These are phyloP conservation scores for Gadopsis bispinosus DNA, from an alignment of 2,797 vertebrate genomes.

Conservation along the genomic window DNA sequence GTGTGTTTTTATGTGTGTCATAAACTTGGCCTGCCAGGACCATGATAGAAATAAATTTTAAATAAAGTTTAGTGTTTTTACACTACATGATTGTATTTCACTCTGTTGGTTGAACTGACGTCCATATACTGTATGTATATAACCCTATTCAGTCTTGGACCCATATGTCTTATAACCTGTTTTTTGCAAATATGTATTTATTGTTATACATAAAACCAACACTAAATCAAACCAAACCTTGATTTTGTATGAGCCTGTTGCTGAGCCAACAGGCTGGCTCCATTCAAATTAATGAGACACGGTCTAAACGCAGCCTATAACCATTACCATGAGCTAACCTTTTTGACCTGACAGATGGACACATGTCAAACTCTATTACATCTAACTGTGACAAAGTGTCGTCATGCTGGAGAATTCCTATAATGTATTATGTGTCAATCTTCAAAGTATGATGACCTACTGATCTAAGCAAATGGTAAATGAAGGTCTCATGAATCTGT, in stretches of 20 bases:
- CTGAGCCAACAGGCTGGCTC: background rate
- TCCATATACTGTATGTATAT: too few relatives aligned
- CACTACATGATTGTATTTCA: too few relatives aligned
- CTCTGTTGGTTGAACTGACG: too few relatives aligned
- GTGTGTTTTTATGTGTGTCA: too few relatives aligned
- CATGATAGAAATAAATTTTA: too few relatives aligned
- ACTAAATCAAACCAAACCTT: too few relatives aligned
- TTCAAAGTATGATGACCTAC: background rate
- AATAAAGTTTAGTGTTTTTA: background rate
- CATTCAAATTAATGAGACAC: background rate
- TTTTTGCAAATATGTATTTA: too few relatives aligned
- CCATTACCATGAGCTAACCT: background rate
- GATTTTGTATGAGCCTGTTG: background rate
- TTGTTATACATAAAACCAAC: too few relatives aligned
- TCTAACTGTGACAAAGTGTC: background rate
- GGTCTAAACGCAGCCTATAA: background rate
- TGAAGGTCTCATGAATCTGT: background rate
- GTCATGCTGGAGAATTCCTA: background rate
- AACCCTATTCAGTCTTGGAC: too few relatives aligned
- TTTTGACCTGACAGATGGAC: background rate
- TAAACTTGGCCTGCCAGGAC: too few relatives aligned
- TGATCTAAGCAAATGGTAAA: conserved; percentile 8
- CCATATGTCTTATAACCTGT: too few relatives aligned
- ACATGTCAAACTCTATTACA: background rate
- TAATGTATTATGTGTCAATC: background rate